Evolutionary conservation across 2,888 invertebrate genomes (phyloP).

Genomic region (Gymnoscelis rufifasciata): DNA sequence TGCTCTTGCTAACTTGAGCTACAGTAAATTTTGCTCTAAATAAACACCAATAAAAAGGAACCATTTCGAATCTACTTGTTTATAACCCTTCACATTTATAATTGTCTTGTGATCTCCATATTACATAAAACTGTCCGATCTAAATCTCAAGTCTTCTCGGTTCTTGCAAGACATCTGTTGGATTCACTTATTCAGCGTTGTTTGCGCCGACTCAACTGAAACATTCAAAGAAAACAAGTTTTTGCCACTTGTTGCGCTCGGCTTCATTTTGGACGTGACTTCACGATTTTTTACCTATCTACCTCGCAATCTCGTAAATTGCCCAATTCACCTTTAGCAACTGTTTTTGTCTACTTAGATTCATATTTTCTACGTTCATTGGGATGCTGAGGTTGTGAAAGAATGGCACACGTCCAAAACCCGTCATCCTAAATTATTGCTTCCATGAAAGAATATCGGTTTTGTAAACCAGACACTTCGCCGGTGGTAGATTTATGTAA

Average conservation of each 20-base stretch:
- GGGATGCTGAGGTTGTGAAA: constrained; percentile 50
- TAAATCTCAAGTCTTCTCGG: constrained; percentile 37
- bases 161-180: constrained; percentile 4
- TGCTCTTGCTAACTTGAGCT: background rate
- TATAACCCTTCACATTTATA: constrained; percentile 40
- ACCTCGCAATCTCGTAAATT: constrained; percentile 61
- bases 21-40: constrained; percentile 20
- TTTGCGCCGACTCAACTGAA: constrained; percentile 22
- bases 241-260: constrained; percentile 64
- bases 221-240: constrained; percentile 12
- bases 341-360: constrained; percentile 48
- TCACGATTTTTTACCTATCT: constrained; percentile 61
- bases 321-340: constrained; percentile 53
- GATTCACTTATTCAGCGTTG: constrained; percentile 18
- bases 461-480: constrained; percentile 37
- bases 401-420: constrained; percentile 57
- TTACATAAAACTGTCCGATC: constrained; percentile 22
- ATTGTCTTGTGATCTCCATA: constrained; percentile 35
- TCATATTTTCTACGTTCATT: constrained; percentile 49
- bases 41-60: constrained; percentile 43
- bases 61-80: constrained; percentile 34
- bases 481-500: constrained; percentile 34
- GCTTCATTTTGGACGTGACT: constrained; percentile 63
- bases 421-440: constrained; percentile 41
- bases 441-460: constrained; percentile 53